A percentile compares a stretch with the other conserved stretches of the same genome.
Evolutionary conservation across 2,113 vertebrate species (phyloP).

Genomic region (Tautogolabrus adspersus): DNA sequence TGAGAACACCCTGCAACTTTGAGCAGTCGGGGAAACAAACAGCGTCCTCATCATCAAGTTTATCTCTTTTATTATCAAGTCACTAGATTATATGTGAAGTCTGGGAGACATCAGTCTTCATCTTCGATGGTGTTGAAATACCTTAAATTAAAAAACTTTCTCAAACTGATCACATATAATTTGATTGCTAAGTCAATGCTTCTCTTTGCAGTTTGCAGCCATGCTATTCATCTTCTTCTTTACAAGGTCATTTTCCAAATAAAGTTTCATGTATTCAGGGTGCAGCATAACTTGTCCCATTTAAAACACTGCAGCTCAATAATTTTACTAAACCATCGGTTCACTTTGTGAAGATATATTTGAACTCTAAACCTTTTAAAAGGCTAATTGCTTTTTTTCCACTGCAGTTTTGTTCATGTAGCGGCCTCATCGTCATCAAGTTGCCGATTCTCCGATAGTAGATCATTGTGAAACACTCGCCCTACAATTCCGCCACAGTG

Average conservation of each 20-base stretch:
- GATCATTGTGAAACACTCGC: too few species aligned
- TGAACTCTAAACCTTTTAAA: too few species aligned
- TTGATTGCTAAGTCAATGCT: neutral
- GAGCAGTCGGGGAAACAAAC: constrained; percentile 22
- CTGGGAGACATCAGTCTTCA: constrained; percentile 1
- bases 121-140: neutral
- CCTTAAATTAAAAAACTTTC: neutral
- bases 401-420: too few species aligned
- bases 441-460: too few species aligned
- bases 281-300: too few species aligned
- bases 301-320: too few species aligned
- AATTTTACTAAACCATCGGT: too few species aligned
- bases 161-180: neutral
- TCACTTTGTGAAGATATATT: too few species aligned
- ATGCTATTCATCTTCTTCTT: neutral
- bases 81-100: constrained; percentile 29
- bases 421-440: too few species aligned
- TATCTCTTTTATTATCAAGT: constrained; percentile 34
- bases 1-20: constrained; percentile 29
- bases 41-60: constrained; percentile 5
- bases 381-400: too few species aligned
- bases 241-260: neutral
- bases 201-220: too few species aligned
- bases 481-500: too few species aligned
- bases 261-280: neutral